A percentile compares a stretch with the other conserved stretches of the same genome.
These are phyloP conservation scores for Phoxinus phoxinus DNA, from an alignment of 2,113 vertebrate genomes.

Conservation along the genomic window DNA sequence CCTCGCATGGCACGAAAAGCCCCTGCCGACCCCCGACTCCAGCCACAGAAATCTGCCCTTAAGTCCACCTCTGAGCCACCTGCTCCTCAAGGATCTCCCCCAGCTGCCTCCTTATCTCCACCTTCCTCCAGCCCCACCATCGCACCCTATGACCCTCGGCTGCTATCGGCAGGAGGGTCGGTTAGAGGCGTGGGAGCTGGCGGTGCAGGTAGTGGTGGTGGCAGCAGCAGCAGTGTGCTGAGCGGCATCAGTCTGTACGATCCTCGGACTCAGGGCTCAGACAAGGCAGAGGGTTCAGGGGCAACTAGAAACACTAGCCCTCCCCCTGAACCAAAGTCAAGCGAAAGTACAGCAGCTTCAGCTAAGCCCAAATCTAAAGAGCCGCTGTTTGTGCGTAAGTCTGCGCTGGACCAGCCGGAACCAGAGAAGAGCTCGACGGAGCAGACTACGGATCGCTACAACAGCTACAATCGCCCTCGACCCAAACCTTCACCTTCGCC, in stretches of 20 bases:
- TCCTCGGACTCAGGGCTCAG: conserved; percentile 81
- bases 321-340: conserved; percentile 66
- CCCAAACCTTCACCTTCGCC: conserved; percentile 78
- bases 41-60: conserved; percentile 75
- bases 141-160: conserved; percentile 87
- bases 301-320: conserved; percentile 31
- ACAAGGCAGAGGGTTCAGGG: conserved; percentile 63
- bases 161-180: conserved; percentile 81
- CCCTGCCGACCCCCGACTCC: conserved; percentile 82
- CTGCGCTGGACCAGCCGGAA: conserved; percentile 87
- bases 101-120: conserved; percentile 49
- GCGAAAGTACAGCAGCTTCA: conserved; percentile 55
- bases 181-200: conserved; percentile 68
- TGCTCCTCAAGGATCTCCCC: conserved; percentile 54
- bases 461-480: conserved; percentile 91
- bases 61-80: conserved; percentile 66
- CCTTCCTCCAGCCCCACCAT: conserved; percentile 70
- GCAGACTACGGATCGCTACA: conserved; percentile 84
- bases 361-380: conserved; percentile 82
- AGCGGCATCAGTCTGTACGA: conserved; percentile 92
- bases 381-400: conserved; percentile 86
- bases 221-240: conserved; percentile 81
- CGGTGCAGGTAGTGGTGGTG: conserved; percentile 61
- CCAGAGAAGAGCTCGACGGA: conserved; percentile 70
- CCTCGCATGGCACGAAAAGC: conserved; percentile 82